Evolutionary conservation across 2,113 vertebrate genomes (phyloP), one percentile per base, ranked within the genome.

Genomic region (Climacteris rufus): DNA sequence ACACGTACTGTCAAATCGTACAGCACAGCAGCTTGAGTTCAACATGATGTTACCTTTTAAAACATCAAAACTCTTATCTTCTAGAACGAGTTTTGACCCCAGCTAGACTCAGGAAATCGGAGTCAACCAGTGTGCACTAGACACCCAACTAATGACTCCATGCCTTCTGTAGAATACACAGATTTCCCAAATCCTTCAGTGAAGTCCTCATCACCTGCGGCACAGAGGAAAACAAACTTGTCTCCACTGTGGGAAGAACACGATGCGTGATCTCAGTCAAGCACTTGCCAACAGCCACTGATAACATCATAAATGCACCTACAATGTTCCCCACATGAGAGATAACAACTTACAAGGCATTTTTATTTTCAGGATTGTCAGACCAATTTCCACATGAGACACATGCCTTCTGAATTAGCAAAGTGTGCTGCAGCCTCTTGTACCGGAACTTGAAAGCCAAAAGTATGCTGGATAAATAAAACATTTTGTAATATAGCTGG

Each of bases 311-410:
- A 94, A 91, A 42, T 25, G 63, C 57, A 85, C 78, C 78, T 85
- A 52, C 83, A 47, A 21, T 23, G 59, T 83, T 95, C 59, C 86
- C 83, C 79, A 77, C 64, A 92, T 65, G 37, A 56, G 47, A 96
- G 75, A 93, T 25, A 94, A 93, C 72, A 81, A 53, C 39, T 92
- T 78, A 54, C 21, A 50, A 7, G 40, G 59, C 81, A 83, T 78
- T 96, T 95, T 89, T 78, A 70, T 90, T 92, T 90, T 89, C 81
- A 78, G 52, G 81, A 66, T 22, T 94, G 66, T 94, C 74, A 82
- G 45, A 75, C 39, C 19, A 16, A 74, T 83, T 93, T 90, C 77
- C 75, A 93, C 50, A 15, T 3, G 1, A 76, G 45, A 77, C 54
- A 63, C 70, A 65, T 15, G 33, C 42, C 45, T 86, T 76, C 20